Percentiles rank a stretch among this genome's conserved stretches.
Evolutionary conservation across 2,113 vertebrate species (phyloP).

Genomic region (Pycnonotus jocosus): DNA sequence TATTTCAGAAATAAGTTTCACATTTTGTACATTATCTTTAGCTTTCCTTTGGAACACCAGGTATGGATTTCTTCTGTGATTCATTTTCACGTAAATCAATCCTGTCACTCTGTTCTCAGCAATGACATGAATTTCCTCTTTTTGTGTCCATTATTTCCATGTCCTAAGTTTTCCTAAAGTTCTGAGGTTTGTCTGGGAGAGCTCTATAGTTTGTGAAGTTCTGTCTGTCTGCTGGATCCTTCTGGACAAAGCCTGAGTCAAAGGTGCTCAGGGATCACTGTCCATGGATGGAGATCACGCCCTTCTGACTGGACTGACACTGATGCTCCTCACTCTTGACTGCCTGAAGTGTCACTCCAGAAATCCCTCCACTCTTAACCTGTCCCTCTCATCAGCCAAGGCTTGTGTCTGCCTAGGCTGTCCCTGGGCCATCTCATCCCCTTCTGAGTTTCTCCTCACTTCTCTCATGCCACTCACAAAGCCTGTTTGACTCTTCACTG

Average conservation of each 20-base stretch:
- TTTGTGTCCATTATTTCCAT: not conserved
- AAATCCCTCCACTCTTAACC: not conserved
- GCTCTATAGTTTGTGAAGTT: not conserved
- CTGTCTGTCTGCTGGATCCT: not conserved
- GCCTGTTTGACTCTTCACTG: not conserved
- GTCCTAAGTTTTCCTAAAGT: not conserved
- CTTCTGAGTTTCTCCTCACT: not conserved
- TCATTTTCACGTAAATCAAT: not conserved
- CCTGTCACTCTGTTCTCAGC: no score
- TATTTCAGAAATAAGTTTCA: not conserved
- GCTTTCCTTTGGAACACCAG: not conserved
- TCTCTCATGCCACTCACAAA: not conserved
- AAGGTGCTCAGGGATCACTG: not conserved
- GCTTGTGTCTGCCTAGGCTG: accelerated
- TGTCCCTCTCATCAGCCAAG: not conserved
- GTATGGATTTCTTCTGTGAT: not conserved
- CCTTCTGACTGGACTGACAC: not conserved
- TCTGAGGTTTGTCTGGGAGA: not conserved
- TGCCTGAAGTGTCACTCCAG: not conserved
- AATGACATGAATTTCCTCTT: not conserved
- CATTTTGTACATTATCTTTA: not conserved
- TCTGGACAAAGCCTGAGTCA: not conserved
- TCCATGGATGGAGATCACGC: not conserved
- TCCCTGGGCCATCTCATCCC: not conserved
- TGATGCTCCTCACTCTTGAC: not conserved